These are phyloP conservation scores for Rhabditoides inermis DNA, from an alignment of 2,888 invertebrate species.

Conservation along the genomic window DNA sequence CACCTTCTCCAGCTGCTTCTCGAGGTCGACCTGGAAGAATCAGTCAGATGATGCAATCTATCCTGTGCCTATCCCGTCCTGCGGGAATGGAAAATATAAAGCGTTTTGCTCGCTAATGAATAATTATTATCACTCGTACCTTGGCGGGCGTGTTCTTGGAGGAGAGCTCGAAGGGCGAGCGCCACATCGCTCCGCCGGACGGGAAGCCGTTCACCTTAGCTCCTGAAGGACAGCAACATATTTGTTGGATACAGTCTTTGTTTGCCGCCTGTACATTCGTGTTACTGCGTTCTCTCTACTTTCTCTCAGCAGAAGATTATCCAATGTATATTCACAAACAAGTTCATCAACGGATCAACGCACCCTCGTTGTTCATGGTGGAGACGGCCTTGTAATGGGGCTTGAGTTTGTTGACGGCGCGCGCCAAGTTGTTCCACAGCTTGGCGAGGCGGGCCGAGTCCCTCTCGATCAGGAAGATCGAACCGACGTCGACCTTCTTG, in stretches of 20 bases:
- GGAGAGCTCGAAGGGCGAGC: conserved; percentile 47
- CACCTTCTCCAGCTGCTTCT: conserved; percentile 33
- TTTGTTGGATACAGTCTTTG: no score
- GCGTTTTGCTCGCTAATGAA: no score
- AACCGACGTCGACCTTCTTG: conserved; percentile 34
- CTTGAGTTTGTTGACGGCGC: conserved; percentile 21
- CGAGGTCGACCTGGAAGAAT: conserved; percentile 26
- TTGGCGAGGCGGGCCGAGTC: conserved; percentile 28
- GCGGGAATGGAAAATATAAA: no score
- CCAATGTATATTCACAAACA: no score
- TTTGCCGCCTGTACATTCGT: no score
- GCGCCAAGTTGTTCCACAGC: conserved; percentile 28
- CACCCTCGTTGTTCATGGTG: conserved; percentile 42
- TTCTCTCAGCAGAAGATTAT: no score
- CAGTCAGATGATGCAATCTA: no score
- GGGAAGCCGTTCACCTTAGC: conserved; percentile 47
- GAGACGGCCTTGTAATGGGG: conserved; percentile 37
- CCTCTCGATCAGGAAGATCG: conserved; percentile 28
- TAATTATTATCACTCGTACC: neutral
- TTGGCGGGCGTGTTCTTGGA: conserved; percentile 17
- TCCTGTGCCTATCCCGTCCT: no score
- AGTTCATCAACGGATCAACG: no score
- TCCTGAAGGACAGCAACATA: conserved; percentile 22
- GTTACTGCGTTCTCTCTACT: no score
- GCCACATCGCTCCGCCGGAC: conserved; percentile 51